A percentile compares a stretch with the other conserved stretches of the same genome.
These are phyloP conservation scores for Centrocercus urophasianus DNA, from an alignment of 2,113 vertebrate species.

Conservation along the genomic window DNA sequence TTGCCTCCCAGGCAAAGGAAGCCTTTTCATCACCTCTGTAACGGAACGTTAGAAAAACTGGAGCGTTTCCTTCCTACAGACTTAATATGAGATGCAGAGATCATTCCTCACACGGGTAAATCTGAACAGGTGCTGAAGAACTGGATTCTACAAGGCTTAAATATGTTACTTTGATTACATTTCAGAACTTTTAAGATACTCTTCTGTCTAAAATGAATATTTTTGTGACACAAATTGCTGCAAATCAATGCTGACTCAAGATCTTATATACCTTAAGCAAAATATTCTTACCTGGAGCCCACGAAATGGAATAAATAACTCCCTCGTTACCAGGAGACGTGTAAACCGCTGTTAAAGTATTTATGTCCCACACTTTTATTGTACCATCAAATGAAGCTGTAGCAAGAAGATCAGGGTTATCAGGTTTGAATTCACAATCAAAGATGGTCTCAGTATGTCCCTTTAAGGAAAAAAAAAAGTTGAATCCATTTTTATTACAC, in stretches of 20 bases:
- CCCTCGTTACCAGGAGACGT: conserved; percentile 98
- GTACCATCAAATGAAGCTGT: conserved; percentile 98
- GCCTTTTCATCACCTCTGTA: fast-evolving
- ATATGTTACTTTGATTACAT: background rate
- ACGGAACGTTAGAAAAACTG: background rate
- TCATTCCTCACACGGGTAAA: background rate
- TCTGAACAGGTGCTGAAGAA: background rate
- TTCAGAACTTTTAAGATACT: background rate
- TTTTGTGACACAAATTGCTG: background rate
- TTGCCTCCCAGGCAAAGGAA: background rate
- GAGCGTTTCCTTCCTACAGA: background rate
- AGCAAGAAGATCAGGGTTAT: conserved; percentile 93
- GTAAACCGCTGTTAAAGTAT: conserved; percentile 91
- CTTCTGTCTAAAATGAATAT: background rate
- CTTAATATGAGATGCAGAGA: background rate
- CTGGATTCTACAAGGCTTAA: background rate
- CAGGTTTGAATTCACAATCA: conserved; percentile 98
- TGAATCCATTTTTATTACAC: conserved; percentile 56
- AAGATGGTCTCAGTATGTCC: conserved; percentile 99
- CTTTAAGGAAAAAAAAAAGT: conserved; percentile 73
- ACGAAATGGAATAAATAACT: conserved; percentile 96
- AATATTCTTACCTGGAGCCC: conserved; percentile 92
- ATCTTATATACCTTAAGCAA: background rate
- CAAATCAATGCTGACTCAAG: background rate
- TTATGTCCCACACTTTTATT: conserved; percentile 98